Conservation (phyloP, 2,888 invertebrate genomes). For the Dastarcus helophoroides region DNA sequence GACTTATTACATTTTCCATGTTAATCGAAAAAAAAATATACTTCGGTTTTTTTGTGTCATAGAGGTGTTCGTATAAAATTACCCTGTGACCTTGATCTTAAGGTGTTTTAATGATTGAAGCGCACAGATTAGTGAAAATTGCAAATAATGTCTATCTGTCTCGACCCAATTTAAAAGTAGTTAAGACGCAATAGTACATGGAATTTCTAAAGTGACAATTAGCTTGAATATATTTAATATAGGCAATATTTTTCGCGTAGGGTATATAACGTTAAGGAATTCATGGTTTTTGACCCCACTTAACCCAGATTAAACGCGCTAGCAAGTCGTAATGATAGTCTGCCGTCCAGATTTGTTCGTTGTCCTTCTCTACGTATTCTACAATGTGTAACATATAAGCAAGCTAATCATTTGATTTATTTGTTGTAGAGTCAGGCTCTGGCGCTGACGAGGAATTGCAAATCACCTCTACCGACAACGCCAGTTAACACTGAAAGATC, state of each 20-base stretch:
- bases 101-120: no score
- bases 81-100: no score
- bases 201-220: slow-evolving; percentile 10
- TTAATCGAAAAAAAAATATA: no score
- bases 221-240: slow-evolving; percentile 12
- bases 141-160: no score
- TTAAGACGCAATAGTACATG: no score
- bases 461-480: slow-evolving; percentile 32
- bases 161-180: no score
- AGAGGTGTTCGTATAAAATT: no score
- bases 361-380: no score
- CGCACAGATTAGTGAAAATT: no score
- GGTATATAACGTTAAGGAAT: slow-evolving; percentile 47
- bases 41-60: no score
- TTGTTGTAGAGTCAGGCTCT: slow-evolving; percentile 52
- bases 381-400: no score
- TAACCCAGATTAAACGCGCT: slow-evolving; percentile 58
- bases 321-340: slow-evolving; percentile 16
- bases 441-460: slow-evolving; percentile 47
- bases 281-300: slow-evolving; percentile 63
- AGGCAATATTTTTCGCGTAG: slow-evolving; percentile 13
- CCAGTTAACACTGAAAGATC: slow-evolving; percentile 26
- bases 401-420: slow-evolving; percentile 11
- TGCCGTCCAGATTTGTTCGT: slow-evolving; percentile 8
- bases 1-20: no score